These are phyloP conservation scores for Thereva unica DNA, from an alignment of 2,888 invertebrate genomes.

Conservation along the genomic window DNA sequence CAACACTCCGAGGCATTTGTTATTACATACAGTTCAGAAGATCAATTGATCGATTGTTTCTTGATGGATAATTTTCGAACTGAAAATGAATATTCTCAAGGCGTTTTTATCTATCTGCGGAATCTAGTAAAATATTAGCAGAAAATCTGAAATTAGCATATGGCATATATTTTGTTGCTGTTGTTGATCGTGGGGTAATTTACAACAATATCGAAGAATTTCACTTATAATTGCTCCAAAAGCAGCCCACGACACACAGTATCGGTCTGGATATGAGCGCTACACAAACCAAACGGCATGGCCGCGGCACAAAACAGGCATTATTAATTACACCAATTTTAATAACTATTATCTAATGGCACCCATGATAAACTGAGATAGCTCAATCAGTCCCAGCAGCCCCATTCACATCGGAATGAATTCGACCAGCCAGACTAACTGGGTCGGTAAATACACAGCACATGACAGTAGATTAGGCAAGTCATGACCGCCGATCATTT, in stretches of 20 bases:
- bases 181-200: too few relatives aligned
- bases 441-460: conserved; percentile 27
- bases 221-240: too few relatives aligned
- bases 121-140: conserved; percentile 24
- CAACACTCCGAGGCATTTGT: conserved; percentile 29
- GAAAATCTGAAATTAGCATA: background rate
- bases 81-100: conserved; percentile 1
- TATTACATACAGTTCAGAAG: conserved; percentile 1
- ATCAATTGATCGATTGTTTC: conserved; percentile 30
- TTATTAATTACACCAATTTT: conserved; percentile 21
- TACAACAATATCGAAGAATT: too few relatives aligned
- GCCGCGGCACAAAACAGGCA: background rate
- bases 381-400: conserved; percentile 24
- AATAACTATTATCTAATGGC: conserved; percentile 20
- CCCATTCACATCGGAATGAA: conserved; percentile 16
- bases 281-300: background rate
- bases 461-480: conserved; percentile 30
- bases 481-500: conserved; percentile 33
- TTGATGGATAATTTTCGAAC: conserved; percentile 16
- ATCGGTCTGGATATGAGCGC: too few relatives aligned
- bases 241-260: too few relatives aligned
- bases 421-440: conserved; percentile 15
- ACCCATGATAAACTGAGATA: conserved; percentile 19
- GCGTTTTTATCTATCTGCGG: conserved; percentile 18
- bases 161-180: too few relatives aligned